phyloP scores from a whole-genome alignment of 1,140 invertebrate species.

The Cyphomyrmex costatus region DNA sequence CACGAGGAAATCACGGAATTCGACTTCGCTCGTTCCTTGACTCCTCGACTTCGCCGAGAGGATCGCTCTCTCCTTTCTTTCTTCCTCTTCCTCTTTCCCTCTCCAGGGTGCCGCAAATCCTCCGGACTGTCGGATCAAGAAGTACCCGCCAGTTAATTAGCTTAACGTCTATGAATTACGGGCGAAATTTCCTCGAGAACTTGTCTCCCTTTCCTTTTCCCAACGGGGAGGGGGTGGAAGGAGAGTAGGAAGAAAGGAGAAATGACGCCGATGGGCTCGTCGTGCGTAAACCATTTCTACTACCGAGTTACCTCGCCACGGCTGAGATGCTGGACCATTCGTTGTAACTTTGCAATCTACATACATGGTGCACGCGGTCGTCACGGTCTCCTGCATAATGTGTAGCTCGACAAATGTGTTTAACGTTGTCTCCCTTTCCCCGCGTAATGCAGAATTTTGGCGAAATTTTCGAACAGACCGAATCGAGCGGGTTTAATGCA shows the following conservation, averaged over 20 bases:
- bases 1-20: conserved; percentile 32
- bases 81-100: not conserved
- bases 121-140: conserved; percentile 49
- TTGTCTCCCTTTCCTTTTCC: conserved; percentile 45
- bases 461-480: conserved; percentile 11
- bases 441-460: not conserved
- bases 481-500: conserved; percentile 9
- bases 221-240: not conserved
- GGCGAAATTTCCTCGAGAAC: conserved; percentile 49
- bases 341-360: conserved; percentile 53
- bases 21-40: conserved; percentile 8
- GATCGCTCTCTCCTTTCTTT: conserved; percentile 11
- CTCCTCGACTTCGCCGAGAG: conserved; percentile 8
- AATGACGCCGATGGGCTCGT: conserved; percentile 5
- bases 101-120: conserved; percentile 52
- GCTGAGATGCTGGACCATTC: conserved; percentile 17
- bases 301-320: conserved; percentile 20
- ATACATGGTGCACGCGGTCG: conserved; percentile 41
- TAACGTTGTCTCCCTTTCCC: not conserved
- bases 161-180: conserved; percentile 62
- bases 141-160: conserved; percentile 55
- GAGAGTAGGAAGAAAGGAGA: not conserved
- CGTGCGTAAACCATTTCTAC: conserved; percentile 19
- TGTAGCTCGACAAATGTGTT: conserved; percentile 48
- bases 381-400: conserved; percentile 45